phyloP scores from a whole-genome alignment of 2,797 vertebrate genomes.

The Siniperca obscura region DNA sequence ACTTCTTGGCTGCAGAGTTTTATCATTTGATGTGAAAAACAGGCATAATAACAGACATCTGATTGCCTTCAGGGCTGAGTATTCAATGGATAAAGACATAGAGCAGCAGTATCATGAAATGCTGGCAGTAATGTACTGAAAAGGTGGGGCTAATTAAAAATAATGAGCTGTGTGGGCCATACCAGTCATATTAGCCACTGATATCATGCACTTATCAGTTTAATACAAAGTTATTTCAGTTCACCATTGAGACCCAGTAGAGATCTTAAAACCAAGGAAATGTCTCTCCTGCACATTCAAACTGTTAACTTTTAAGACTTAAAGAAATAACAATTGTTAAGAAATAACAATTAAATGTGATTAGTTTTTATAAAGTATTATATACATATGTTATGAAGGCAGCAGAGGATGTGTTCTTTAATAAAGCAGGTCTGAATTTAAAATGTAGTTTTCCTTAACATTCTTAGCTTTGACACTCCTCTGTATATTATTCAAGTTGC shows the following conservation, averaged over 20 bases:
- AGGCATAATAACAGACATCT: slow-evolving; percentile 12
- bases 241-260: slow-evolving; percentile 3
- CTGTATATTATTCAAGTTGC: background rate
- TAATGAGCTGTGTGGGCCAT: slow-evolving; percentile 55
- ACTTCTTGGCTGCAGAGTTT: slow-evolving; percentile 2
- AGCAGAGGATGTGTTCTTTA: background rate
- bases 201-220: slow-evolving; percentile 40
- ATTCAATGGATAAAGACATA: slow-evolving; percentile 27
- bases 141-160: slow-evolving; percentile 63
- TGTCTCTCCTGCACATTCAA: background rate
- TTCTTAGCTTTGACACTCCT: slow-evolving; percentile 7
- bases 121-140: slow-evolving; percentile 20
- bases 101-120: slow-evolving; percentile 31
- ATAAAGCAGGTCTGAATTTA: slow-evolving; percentile 7
- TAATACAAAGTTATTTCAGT: slow-evolving; percentile 6
- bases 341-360: slow-evolving; percentile 21
- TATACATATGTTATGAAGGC: slow-evolving; percentile 1
- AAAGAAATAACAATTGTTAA: background rate
- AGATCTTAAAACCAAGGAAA: slow-evolving; percentile 4
- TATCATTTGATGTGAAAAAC: slow-evolving; percentile 25
- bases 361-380: background rate
- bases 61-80: slow-evolving; percentile 16
- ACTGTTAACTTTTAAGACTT: background rate
- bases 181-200: slow-evolving; percentile 9
- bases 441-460: slow-evolving; percentile 9